These are phyloP conservation scores for Halichoerus grypus DNA, from an alignment of 2,113 vertebrate species.

Conservation along the genomic window DNA sequence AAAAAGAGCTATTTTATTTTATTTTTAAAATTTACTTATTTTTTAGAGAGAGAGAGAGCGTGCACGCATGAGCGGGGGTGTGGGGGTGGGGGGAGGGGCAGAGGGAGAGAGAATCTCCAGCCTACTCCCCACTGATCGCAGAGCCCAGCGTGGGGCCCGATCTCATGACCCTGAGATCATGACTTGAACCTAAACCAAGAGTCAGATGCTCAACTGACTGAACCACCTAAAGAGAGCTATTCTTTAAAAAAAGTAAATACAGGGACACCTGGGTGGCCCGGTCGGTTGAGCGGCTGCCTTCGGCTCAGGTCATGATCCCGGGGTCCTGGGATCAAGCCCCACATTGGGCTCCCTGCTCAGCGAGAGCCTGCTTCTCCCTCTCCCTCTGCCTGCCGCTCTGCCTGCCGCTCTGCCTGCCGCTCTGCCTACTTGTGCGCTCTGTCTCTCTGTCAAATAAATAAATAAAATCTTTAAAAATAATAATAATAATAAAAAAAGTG, in stretches of 20 bases:
- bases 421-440: too few species aligned
- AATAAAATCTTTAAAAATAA: too few species aligned
- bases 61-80: fast-evolving
- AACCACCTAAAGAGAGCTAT: not conserved
- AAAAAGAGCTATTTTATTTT: not conserved
- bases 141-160: not conserved
- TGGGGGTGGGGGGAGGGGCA: not conserved
- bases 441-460: too few species aligned
- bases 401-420: too few species aligned
- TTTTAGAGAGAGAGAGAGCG: not conserved
- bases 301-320: too few species aligned
- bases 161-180: not conserved
- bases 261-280: too few species aligned
- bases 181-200: not conserved
- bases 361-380: too few species aligned
- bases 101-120: not conserved
- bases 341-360: too few species aligned
- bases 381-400: too few species aligned
- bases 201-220: not conserved
- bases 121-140: not conserved
- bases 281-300: too few species aligned
- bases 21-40: not conserved
- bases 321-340: too few species aligned
- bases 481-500: not conserved
- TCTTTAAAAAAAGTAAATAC: not conserved